Evolutionary conservation across 2,113 vertebrate species (phyloP), one percentile per base, ranked within the genome.

Genomic region (Columba janthina): DNA sequence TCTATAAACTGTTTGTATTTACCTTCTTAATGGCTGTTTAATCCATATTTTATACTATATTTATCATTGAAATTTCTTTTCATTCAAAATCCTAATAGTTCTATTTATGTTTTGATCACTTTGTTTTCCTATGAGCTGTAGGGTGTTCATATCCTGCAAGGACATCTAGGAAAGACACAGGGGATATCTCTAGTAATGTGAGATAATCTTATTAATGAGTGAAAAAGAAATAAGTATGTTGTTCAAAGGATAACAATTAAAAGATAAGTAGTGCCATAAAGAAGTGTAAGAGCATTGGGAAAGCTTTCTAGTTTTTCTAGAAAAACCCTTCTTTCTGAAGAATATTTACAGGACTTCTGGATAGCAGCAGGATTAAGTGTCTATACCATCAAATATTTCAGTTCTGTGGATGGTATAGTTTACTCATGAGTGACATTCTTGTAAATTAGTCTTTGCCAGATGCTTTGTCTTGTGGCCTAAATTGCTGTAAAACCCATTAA

Each of bases 401-500:
- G 67, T 17, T 44, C n/a, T 74, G 66, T 61, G 28, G 44, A 64
- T 44, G 64, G 50, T 51, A n/a, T 88, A 54, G 67, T 70, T 88
- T 95, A 44, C 83, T 96, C 61, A 36, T 11, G 86, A 88, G 92
- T 64, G 57, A 31, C 67, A 21, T 36, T 91, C 87, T 51, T 95
- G 90, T 96, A 94, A 97, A 97, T 97, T 88, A 96, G 89, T 88
- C 73, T 67, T 92, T 78, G 83, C 87, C 96, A 97, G 96, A 93
- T 92, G 97, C 97, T 97, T 97, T 96, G 90, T 98, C 95, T 97
- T 90, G 92, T 96, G 94, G 70, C 88, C 91, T 86, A 95, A 97
- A 97, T 97, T 92, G 94, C 95, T 96, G 88, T 89, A 92, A 97
- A 97, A 78, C 90, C 97, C 93, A 96, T 98, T 97, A 98, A 96